These are phyloP conservation scores for Lophura nycthemera DNA, from an alignment of 2,113 vertebrate species.

Conservation along the genomic window DNA sequence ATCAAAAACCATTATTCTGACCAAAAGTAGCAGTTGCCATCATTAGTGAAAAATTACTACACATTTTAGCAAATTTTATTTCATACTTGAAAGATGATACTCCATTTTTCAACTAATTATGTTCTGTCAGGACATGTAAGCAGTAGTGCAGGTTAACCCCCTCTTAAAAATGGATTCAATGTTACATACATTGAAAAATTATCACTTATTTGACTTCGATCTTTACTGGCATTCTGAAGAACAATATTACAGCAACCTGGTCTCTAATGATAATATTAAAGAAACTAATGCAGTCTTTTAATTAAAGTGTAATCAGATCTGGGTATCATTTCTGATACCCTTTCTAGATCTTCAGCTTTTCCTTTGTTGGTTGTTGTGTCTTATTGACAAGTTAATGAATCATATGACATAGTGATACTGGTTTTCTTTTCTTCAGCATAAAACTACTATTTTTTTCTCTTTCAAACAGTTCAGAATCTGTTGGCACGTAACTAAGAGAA, in stretches of 20 bases:
- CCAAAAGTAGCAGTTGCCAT: not conserved
- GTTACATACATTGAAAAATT: not conserved
- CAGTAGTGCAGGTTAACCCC: not conserved
- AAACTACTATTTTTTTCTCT: not conserved
- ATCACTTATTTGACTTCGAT: not conserved
- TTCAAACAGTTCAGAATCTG: not conserved
- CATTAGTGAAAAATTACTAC: not conserved
- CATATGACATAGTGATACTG: not conserved
- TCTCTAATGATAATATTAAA: not conserved
- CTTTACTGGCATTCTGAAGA: not conserved
- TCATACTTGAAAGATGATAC: not conserved
- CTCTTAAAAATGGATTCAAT: not conserved
- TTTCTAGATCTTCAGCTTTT: not conserved
- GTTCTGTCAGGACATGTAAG: not conserved
- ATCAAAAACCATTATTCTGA: not conserved
- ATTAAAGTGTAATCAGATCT: not conserved
- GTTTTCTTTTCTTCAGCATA: not conserved
- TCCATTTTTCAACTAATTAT: not conserved
- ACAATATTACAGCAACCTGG: not conserved
- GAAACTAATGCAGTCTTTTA: not conserved
- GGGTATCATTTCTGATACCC: not conserved
- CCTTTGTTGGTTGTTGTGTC: not conserved
- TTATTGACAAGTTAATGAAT: not conserved
- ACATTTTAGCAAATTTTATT: not conserved
- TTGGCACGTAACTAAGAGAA: not conserved